Percentiles rank a stretch among this genome's conserved stretches.
Conservation (phyloP, 1,140 invertebrate species). For the Ceratina australensis region DNA sequence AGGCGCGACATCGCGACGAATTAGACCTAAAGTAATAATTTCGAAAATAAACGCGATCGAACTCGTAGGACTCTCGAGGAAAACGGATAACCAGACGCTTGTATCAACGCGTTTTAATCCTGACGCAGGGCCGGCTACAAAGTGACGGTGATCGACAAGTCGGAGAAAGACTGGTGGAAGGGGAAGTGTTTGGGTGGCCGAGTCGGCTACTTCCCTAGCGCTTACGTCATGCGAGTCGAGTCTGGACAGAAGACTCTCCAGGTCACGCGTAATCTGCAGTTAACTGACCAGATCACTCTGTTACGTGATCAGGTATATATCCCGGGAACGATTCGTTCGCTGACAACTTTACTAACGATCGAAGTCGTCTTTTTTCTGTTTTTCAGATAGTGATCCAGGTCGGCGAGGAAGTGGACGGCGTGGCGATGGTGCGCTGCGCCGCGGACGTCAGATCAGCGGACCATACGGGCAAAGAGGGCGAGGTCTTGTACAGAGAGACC, state of each 20-base stretch:
- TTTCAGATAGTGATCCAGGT: constrained; percentile 90
- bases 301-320: constrained; percentile 84
- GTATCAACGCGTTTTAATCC: not conserved
- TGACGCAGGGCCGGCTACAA: constrained; percentile 92
- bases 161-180: constrained; percentile 98
- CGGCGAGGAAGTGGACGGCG: constrained; percentile 94
- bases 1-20: constrained; percentile 95
- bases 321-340: not conserved
- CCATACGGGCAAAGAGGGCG: constrained; percentile 88
- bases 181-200: constrained; percentile 93
- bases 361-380: not conserved
- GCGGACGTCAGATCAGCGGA: constrained; percentile 90
- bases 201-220: constrained; percentile 96
- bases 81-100: not conserved
- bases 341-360: not conserved
- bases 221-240: constrained; percentile 94
- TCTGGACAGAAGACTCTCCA: constrained; percentile 94
- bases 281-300: constrained; percentile 84
- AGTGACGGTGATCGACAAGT: constrained; percentile 95
- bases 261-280: constrained; percentile 86
- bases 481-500: constrained; percentile 80
- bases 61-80: not conserved
- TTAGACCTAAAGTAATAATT: constrained; percentile 91
- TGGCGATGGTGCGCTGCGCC: constrained; percentile 94
- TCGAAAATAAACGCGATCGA: not conserved